phyloP scores from a whole-genome alignment of 1,140 invertebrate genomes.

The Meteorus sp. region DNA sequence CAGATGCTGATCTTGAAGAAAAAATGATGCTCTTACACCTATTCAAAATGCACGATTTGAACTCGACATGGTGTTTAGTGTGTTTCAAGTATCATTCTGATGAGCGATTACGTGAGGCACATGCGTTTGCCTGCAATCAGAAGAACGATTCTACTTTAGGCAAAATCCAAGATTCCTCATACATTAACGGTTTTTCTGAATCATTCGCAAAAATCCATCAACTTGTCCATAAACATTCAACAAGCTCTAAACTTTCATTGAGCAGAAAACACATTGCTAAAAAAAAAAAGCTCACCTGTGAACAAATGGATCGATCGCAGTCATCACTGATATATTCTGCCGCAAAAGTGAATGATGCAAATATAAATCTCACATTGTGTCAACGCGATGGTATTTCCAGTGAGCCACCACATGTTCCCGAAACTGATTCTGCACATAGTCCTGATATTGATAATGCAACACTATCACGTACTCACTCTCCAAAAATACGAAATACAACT shows the following conservation, averaged over 20 bases:
- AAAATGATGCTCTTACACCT: constrained; percentile 61
- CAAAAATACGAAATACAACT: no score
- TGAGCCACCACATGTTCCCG: neutral
- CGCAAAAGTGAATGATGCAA: neutral
- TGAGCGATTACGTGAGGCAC: constrained; percentile 33
- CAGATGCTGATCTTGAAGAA: constrained; percentile 48
- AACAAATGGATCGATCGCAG: neutral
- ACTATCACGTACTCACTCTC: no score
- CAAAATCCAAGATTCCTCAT: constrained; percentile 24
- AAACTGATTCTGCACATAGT: no score
- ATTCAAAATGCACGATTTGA: constrained; percentile 59
- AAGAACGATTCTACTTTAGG: constrained; percentile 37
- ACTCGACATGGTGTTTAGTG: constrained; percentile 43
- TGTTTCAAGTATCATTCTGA: constrained; percentile 43
- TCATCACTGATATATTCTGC: neutral
- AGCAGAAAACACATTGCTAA: neutral
- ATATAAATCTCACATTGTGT: neutral
- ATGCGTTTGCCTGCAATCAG: constrained; percentile 28
- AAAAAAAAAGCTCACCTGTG: neutral
- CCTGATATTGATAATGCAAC: no score
- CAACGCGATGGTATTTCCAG: neutral
- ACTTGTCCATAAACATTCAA: neutral
- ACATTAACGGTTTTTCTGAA: neutral
- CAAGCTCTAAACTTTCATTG: neutral
- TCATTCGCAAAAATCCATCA: neutral